These are phyloP conservation scores for Sandelia bainsii DNA, from an alignment of 2,797 vertebrate genomes.

Conservation along the genomic window DNA sequence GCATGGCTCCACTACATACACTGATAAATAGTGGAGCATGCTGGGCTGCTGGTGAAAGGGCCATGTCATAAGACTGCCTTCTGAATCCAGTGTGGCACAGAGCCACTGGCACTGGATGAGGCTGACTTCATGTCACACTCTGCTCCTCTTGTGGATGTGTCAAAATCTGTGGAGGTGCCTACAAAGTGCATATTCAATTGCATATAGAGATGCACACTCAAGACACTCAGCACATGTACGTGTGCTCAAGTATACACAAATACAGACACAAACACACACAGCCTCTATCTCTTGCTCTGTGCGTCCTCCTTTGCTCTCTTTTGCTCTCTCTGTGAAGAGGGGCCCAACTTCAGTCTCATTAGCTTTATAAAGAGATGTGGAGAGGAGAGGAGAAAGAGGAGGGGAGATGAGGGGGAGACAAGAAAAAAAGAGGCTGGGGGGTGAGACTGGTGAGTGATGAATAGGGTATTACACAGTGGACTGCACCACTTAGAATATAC, in stretches of 20 bases:
- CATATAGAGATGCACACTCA: conserved; percentile 37
- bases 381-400: conserved; percentile 73
- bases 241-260: conserved; percentile 38
- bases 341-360: conserved; percentile 86
- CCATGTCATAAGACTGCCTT: conserved; percentile 61
- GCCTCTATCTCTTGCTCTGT: conserved; percentile 28
- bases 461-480: conserved; percentile 85
- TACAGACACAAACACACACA: conserved; percentile 11
- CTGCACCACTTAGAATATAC: conserved; percentile 79
- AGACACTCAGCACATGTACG: conserved; percentile 28
- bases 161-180: conserved; percentile 47
- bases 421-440: conserved; percentile 78
- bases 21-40: conserved; percentile 65
- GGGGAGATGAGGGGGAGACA: conserved; percentile 59
- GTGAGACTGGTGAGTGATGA: conserved; percentile 84
- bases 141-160: conserved; percentile 42
- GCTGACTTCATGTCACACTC: conserved; percentile 44
- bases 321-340: conserved; percentile 69
- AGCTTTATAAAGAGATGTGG: conserved; percentile 85
- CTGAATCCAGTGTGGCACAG: conserved; percentile 51
- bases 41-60: conserved; percentile 70
- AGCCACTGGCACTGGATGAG: conserved; percentile 55
- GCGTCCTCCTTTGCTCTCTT: conserved; percentile 61
- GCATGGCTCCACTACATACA: conserved; percentile 52
- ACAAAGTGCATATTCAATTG: conserved; percentile 60